Base-by-base conservation (phyloP, 1,140 invertebrate genomes). In the Diorhabda elongata region DNA sequence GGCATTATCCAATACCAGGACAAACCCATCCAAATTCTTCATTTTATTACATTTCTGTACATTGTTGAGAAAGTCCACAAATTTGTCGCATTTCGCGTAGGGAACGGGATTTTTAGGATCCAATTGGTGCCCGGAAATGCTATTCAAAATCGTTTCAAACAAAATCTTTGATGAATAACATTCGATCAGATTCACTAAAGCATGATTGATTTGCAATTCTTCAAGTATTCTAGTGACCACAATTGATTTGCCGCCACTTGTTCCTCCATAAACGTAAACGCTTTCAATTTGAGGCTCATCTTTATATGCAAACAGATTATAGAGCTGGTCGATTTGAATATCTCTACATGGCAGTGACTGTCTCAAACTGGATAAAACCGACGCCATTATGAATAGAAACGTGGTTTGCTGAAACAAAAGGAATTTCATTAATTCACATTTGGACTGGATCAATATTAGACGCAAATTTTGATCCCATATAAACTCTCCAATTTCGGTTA, bases 101-200 rank as follows among this genome's bases (percentile, higher is more conserved):
- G 79, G 71, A 47, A 79, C 81, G 43, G 67, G 73, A 43, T 83
- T 79, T 4, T 67, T 62, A 2, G 80, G 77, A 56, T 80, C 77
- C 6, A 83, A 76, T 61, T 73, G 66, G 65, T 82, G 80, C 2
- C 75, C 74, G 6, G 80, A 78, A 4, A 95, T 79, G 64, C 86
- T 84, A 60, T 85, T 85, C 42, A 95, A 70, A 41, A 94, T 88
- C n/a, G 86, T 85, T 80, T 95, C 92, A 75, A 89, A 91, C 57
- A 95, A 82, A 63, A 93, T 87, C 81, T 88, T 90, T 2, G 84
- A 80, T n/a, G 85, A 87, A 75, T 91, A 91, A 76, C 91, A 92
- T 78, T 96, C 93, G 4, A 94, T 85, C 78, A 92, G 92, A 80
- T 95, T 92, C n/a, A 95, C 80, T 60, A 87, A 79, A 42, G 89